Evolutionary conservation across 2,113 vertebrate genomes (phyloP).

Genomic region (Heterotilapia buettikoferi): DNA sequence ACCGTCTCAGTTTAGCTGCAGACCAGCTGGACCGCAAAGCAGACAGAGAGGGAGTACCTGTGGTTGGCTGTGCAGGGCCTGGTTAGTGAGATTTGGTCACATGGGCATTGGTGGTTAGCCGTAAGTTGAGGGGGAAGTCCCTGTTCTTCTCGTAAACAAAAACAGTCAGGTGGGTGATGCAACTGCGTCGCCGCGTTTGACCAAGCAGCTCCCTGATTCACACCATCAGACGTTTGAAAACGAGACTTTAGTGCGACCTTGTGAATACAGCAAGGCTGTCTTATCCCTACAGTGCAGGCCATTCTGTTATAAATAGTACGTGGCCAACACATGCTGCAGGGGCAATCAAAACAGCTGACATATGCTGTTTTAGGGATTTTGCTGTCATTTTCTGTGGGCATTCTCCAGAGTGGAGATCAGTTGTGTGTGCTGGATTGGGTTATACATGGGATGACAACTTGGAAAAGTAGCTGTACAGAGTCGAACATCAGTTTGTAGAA

Average conservation of each 20-base stretch:
- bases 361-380: conserved; percentile 29
- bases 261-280: conserved; percentile 26
- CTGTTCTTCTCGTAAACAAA: not conserved
- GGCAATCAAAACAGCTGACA: conserved; percentile 35
- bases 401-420: not conserved
- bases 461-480: not conserved
- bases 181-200: not conserved
- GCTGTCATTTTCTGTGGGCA: conserved; percentile 33
- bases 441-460: not conserved
- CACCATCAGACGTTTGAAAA: not conserved
- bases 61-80: not conserved
- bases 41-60: not conserved
- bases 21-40: conserved; percentile 26
- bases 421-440: not conserved
- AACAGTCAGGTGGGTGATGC: not conserved
- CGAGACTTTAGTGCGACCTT: not conserved
- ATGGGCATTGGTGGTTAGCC: not conserved
- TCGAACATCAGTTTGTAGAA: not conserved
- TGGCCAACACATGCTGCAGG: conserved; percentile 46
- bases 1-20: conserved; percentile 27
- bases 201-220: not conserved
- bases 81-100: conserved; percentile 1
- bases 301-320: conserved; percentile 48
- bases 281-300: conserved; percentile 17
- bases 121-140: not conserved